phyloP scores from a whole-genome alignment of 2,797 vertebrate species.

The Gymnothorax reevesii region DNA sequence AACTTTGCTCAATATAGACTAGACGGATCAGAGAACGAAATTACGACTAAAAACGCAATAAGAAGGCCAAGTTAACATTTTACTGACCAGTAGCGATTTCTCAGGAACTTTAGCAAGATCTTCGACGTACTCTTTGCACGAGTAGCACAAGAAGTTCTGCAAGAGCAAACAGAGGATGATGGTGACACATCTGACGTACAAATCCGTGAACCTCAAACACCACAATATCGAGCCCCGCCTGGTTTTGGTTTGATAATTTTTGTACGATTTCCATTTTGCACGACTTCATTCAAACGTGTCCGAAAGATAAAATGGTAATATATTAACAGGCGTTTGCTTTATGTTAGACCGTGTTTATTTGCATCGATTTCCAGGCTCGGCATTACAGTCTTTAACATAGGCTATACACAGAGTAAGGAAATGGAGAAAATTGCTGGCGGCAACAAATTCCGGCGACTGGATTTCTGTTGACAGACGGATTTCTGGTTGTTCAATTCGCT shows the following conservation, averaged over 20 bases:
- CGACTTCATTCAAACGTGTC: neutral
- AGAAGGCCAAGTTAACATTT: neutral
- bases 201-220: neutral
- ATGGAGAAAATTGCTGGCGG: neutral
- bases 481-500: neutral
- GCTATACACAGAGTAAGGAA: neutral
- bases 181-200: neutral
- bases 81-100: constrained; percentile 76
- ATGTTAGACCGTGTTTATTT: neutral
- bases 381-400: neutral
- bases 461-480: neutral
- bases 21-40: neutral
- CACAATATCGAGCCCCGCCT: neutral
- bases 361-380: neutral
- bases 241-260: neutral
- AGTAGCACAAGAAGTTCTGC: constrained; percentile 93
- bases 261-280: neutral
- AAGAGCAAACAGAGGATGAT: constrained; percentile 39
- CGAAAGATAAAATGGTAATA: neutral
- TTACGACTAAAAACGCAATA: neutral
- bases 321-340: neutral
- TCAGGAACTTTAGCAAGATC: constrained; percentile 87
- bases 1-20: neutral
- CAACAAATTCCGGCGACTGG: neutral
- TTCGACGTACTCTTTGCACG: constrained; percentile 92